Evolutionary conservation across 2,797 vertebrate genomes (phyloP).

Genomic region (Chaetodon trifasciatus): DNA sequence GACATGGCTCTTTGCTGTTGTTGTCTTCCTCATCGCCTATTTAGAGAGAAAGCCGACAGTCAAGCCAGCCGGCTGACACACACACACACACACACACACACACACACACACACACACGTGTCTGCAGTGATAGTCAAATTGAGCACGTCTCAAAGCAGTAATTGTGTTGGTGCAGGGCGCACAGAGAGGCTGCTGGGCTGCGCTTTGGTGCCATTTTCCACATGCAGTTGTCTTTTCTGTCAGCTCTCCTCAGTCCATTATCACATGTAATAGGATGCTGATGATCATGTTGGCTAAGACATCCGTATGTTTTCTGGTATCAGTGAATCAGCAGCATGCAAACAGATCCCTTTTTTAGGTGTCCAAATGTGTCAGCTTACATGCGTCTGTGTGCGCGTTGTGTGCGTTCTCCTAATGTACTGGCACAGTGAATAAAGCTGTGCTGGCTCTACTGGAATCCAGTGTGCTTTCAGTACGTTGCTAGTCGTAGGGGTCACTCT

Average conservation of each 20-base stretch:
- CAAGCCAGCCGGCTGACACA: conserved; percentile 54
- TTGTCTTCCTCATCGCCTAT: conserved; percentile 60
- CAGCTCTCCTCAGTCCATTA: conserved; percentile 30
- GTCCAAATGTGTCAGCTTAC: not conserved
- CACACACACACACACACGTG: conserved; percentile 18
- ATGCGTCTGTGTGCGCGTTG: not conserved
- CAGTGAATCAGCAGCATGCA: conserved; percentile 34
- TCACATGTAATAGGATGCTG: conserved; percentile 31
- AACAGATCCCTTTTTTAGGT: conserved; percentile 14
- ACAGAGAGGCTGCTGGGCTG: conserved; percentile 29
- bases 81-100: conserved; percentile 22
- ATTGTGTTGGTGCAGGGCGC: conserved; percentile 55
- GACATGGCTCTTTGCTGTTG: conserved; percentile 73
- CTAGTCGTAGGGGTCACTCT: conserved; percentile 9
- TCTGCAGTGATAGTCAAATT: conserved; percentile 51
- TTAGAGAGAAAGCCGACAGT: conserved; percentile 61
- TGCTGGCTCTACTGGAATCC: not conserved
- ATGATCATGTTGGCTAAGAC: conserved; percentile 16
- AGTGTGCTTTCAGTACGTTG: conserved; percentile 5
- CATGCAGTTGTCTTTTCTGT: conserved; percentile 41
- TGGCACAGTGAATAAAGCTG: not conserved
- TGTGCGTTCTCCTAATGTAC: not conserved
- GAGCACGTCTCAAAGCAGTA: conserved; percentile 51
- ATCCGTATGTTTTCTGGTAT: conserved; percentile 21
- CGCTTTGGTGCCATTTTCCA: conserved; percentile 41